Percentiles rank a stretch among this genome's conserved stretches.
These are phyloP conservation scores for Protonibea diacanthus DNA, from an alignment of 2,797 vertebrate species.

Conservation along the genomic window DNA sequence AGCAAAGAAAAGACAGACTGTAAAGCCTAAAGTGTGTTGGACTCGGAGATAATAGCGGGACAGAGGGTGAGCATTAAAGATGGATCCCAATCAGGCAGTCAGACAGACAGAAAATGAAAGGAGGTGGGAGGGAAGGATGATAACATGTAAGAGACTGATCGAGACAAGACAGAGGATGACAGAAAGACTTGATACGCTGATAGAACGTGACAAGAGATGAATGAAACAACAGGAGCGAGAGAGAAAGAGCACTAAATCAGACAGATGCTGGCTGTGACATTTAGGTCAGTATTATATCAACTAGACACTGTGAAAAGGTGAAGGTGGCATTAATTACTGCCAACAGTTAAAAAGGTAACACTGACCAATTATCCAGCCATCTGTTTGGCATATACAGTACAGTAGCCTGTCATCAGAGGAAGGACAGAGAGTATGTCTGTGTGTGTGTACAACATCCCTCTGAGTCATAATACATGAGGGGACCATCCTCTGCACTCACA, in stretches of 20 bases:
- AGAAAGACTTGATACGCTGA: constrained; percentile 35
- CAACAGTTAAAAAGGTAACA: constrained; percentile 58
- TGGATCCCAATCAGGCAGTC: constrained; percentile 21
- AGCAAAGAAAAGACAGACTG: constrained; percentile 14
- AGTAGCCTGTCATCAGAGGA: constrained; percentile 54
- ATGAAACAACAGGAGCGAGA: not conserved
- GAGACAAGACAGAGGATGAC: constrained; percentile 43
- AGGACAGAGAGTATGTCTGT: constrained; percentile 11
- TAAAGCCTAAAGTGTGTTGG: not conserved
- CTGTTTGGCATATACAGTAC: constrained; percentile 43
- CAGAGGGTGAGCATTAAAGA: constrained; percentile 6
- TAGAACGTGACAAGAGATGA: constrained; percentile 42
- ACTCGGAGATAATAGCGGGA: not conserved
- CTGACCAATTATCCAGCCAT: constrained; percentile 73
- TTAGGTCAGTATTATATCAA: constrained; percentile 67
- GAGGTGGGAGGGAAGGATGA: constrained; percentile 18
- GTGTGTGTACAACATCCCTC: constrained; percentile 20
- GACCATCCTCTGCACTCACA: constrained; percentile 1
- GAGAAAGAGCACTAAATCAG: constrained; percentile 19
- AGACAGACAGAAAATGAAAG: constrained; percentile 42
- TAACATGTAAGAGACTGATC: constrained; percentile 35
- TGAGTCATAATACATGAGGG: constrained; percentile 27
- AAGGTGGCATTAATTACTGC: constrained; percentile 63
- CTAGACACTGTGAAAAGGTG: constrained; percentile 47
- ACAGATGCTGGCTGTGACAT: constrained; percentile 64